phyloP scores from a whole-genome alignment of 2,797 vertebrate genomes.

The Mormyrops attenuatus region DNA sequence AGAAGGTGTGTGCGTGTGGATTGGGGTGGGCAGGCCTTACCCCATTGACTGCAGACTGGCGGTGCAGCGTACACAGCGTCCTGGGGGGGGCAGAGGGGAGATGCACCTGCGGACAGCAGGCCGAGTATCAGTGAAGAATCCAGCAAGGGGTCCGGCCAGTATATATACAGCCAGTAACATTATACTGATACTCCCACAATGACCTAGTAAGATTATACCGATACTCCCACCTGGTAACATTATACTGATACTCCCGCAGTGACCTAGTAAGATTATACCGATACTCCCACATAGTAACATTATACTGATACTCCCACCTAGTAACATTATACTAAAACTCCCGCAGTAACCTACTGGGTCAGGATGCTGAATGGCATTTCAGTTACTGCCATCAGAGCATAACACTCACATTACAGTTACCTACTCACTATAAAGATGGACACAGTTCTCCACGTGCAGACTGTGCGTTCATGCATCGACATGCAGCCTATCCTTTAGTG shows the following conservation, averaged over 20 bases:
- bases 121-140: background rate
- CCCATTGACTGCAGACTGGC: conserved; percentile 68
- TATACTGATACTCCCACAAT: background rate
- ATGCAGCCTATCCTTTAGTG: background rate
- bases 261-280: too few species aligned
- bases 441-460: background rate
- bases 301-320: too few species aligned
- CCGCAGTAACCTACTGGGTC: background rate
- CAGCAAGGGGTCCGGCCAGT: background rate
- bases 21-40: conserved; percentile 48
- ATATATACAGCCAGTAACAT: background rate
- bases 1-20: background rate
- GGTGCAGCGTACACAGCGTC: conserved; percentile 70
- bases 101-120: conserved; percentile 65
- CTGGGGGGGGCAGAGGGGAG: conserved; percentile 78
- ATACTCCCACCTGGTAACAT: background rate
- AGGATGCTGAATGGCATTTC: background rate
- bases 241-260: too few species aligned
- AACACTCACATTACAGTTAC: background rate
- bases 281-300: too few species aligned
- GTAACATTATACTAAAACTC: too few species aligned
- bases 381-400: background rate
- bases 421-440: background rate
- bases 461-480: background rate
- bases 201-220: too few species aligned